These are phyloP conservation scores for Cyclopterus lumpus DNA, from an alignment of 2,797 vertebrate species.

Conservation along the genomic window DNA sequence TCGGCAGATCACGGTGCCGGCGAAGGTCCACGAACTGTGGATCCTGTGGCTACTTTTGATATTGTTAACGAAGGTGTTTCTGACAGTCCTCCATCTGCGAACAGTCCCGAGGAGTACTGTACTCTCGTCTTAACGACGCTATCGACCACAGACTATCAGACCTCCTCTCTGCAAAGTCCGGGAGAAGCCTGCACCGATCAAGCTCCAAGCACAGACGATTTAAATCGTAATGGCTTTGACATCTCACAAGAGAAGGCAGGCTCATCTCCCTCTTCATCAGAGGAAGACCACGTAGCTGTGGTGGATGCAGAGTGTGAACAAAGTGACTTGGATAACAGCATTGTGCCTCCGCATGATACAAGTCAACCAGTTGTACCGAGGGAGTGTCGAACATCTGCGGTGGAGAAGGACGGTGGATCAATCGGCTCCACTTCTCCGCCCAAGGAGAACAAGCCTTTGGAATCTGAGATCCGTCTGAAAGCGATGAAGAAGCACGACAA, in stretches of 20 bases:
- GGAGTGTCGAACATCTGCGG: conserved; percentile 16
- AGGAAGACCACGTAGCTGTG: conserved; percentile 50
- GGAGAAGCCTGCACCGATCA: conserved; percentile 30
- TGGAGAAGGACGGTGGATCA: not conserved
- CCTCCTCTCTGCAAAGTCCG: conserved; percentile 12
- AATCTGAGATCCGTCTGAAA: conserved; percentile 80
- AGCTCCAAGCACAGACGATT: conserved; percentile 8
- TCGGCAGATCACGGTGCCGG: not conserved
- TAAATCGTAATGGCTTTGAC: conserved; percentile 12
- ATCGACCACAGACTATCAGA: conserved; percentile 58
- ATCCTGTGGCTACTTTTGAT: conserved; percentile 25
- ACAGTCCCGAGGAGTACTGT: conserved; percentile 71
- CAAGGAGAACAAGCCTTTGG: conserved; percentile 21
- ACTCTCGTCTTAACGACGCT: conserved; percentile 77
- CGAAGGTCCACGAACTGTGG: conserved; percentile 22
- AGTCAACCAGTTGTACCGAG: conserved; percentile 15
- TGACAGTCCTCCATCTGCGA: conserved; percentile 25
- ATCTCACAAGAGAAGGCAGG: conserved; percentile 27
- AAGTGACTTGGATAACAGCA: conserved; percentile 50
- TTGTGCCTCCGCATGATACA: conserved; percentile 5
- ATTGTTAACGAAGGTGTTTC: conserved; percentile 38
- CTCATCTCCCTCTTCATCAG: conserved; percentile 43
- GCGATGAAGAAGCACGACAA: conserved; percentile 90
- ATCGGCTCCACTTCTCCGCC: not conserved
- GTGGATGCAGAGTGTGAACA: conserved; percentile 52